phyloP scores from a whole-genome alignment of 2,113 vertebrate genomes.

The Rhipidura dahli region DNA sequence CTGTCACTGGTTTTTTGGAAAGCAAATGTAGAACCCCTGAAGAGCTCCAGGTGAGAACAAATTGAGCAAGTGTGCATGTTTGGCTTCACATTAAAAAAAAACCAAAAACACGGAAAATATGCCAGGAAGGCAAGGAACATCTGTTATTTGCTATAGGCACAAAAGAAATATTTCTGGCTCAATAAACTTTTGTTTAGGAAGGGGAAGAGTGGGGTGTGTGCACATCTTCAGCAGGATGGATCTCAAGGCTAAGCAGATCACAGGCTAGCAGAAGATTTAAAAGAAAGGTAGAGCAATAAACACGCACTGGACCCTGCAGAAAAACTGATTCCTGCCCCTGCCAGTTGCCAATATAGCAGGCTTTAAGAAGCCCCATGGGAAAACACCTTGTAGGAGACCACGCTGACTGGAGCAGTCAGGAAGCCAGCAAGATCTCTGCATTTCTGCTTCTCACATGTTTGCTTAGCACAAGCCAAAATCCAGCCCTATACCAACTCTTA shows the following conservation, averaged over 20 bases:
- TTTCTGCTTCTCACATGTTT: neutral
- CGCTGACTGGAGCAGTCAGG: rapidly evolving
- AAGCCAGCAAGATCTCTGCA: neutral
- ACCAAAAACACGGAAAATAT: neutral
- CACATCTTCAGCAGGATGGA: neutral
- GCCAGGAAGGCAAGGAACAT: neutral
- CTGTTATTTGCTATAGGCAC: neutral
- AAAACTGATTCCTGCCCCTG: neutral
- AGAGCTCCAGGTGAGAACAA: neutral
- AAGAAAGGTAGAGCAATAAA: neutral
- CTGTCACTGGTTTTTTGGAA: neutral
- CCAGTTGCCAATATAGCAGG: neutral
- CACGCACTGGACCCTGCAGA: neutral
- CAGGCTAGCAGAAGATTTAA: neutral
- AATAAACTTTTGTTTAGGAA: neutral
- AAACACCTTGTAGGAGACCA: neutral
- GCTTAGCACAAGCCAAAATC: neutral
- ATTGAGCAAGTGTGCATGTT: neutral
- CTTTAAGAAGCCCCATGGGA: neutral
- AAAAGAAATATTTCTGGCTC: neutral
- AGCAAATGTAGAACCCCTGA: neutral
- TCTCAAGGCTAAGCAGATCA: neutral
- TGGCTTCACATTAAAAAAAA: neutral
- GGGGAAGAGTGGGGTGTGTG: neutral
- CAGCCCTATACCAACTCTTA: neutral